A percentile compares a stretch with the other conserved stretches of the same genome.
Evolutionary conservation across 2,113 vertebrate genomes (phyloP).

Genomic region (Struthio camelus): DNA sequence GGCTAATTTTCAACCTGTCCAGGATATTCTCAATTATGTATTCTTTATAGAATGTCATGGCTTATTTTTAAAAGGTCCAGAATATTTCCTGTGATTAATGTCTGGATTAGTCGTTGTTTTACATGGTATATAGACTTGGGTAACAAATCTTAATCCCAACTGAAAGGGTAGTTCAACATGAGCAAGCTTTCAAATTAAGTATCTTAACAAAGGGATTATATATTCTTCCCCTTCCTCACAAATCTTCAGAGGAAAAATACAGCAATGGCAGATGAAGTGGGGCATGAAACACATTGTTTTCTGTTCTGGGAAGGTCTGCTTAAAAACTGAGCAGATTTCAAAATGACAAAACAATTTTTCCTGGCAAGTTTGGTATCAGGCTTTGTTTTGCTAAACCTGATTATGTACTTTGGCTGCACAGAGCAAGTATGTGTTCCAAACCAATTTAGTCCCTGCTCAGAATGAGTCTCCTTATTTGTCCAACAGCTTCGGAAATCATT

Average conservation of each 20-base stretch:
- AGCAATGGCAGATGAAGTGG: constrained; percentile 29
- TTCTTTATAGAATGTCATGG: constrained; percentile 54
- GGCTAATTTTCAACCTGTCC: constrained; percentile 67
- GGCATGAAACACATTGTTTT: constrained; percentile 60
- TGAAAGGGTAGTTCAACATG: constrained; percentile 53
- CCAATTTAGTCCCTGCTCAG: constrained; percentile 63
- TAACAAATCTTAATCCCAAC: constrained; percentile 59
- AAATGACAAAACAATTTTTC: constrained; percentile 66
- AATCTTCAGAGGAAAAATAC: constrained; percentile 58
- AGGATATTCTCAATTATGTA: constrained; percentile 69
- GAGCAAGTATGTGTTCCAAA: constrained; percentile 67
- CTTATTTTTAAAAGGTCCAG: constrained; percentile 55
- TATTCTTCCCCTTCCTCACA: constrained; percentile 58
- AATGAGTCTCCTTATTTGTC: constrained; percentile 75
- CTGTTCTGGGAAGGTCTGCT: constrained; percentile 63
- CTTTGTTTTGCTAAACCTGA: constrained; percentile 74
- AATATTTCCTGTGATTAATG: constrained; percentile 71
- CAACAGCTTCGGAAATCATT: constrained; percentile 68
- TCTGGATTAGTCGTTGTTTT: constrained; percentile 60
- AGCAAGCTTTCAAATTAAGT: constrained; percentile 62
- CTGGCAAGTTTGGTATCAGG: constrained; percentile 66
- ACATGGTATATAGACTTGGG: constrained; percentile 28
- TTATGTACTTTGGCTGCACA: constrained; percentile 75
- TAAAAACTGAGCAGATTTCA: constrained; percentile 65
- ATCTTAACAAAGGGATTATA: constrained; percentile 65